Evolutionary conservation across 1,140 invertebrate species (phyloP).

Genomic region (Conus betulinus): DNA sequence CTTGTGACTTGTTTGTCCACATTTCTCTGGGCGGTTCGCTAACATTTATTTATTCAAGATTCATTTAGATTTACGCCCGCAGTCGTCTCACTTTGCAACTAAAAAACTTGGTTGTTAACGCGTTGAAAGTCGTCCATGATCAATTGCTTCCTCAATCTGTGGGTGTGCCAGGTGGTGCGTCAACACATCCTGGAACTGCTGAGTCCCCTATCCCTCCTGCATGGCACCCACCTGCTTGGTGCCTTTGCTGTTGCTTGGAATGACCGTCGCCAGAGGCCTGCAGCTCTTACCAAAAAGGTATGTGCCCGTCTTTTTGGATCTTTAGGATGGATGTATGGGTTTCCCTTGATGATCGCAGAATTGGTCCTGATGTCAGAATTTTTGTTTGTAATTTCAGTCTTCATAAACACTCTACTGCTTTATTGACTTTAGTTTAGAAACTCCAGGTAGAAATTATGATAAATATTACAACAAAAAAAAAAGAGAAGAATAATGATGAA

Average conservation of each 20-base stretch:
- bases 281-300: conserved; percentile 25
- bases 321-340: not conserved
- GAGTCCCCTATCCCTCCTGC: conserved; percentile 90
- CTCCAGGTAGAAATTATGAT: no score
- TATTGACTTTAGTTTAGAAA: not conserved
- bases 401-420: not conserved
- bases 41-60: no score
- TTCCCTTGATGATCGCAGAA: not conserved
- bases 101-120: no score
- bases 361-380: not conserved
- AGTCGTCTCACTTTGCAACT: no score
- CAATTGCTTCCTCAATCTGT: no score
- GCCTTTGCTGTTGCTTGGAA: conserved; percentile 94
- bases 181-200: conserved; percentile 90
- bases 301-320: not conserved
- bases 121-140: no score
- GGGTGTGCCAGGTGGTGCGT: conserved; percentile 79
- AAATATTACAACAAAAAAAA: no score
- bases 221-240: conserved; percentile 88
- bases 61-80: no score
- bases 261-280: conserved; percentile 79
- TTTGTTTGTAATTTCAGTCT: not conserved
- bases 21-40: no score
- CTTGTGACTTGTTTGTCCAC: no score
- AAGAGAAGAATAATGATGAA: no score